These are phyloP conservation scores for Diadema setosum DNA, from an alignment of 35 echinoderm and acorn worm species.

Conservation along the genomic window DNA sequence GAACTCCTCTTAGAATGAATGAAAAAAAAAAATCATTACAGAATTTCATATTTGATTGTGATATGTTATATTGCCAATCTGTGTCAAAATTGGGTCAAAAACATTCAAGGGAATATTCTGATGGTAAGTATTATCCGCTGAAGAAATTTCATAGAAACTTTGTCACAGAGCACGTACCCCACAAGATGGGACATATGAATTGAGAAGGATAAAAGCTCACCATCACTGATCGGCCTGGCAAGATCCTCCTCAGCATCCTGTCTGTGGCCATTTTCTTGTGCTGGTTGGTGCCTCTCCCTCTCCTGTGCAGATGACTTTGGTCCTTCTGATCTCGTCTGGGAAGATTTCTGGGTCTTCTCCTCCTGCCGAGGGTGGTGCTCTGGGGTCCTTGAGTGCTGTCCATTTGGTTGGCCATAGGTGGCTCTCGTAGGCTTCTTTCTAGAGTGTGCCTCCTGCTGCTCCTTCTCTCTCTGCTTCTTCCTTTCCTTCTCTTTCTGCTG, in stretches of 20 bases:
- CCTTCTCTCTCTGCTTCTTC: not conserved
- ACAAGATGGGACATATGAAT: no score
- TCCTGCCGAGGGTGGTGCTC: not conserved
- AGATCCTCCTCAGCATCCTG: not conserved
- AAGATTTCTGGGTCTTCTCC: not conserved
- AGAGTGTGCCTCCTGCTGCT: not conserved
- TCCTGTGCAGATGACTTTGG: not conserved
- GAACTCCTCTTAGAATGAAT: no score
- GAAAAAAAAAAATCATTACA: no score
- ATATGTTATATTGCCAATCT: no score
- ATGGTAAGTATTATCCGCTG: no score
- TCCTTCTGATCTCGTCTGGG: not conserved
- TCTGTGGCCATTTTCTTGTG: not conserved
- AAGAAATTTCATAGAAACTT: no score
- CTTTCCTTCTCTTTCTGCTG: not conserved
- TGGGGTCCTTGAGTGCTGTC: not conserved
- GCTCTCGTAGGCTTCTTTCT: not conserved
- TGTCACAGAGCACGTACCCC: no score
- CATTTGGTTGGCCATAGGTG: not conserved
- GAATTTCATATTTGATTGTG: no score
- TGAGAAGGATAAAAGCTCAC: no score
- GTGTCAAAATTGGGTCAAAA: no score
- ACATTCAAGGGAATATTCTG: no score
- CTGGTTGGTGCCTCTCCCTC: no score
- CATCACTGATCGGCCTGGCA: not conserved